Conservation (phyloP, 2,113 vertebrate genomes). For the Muntiacus muntjak region DNA sequence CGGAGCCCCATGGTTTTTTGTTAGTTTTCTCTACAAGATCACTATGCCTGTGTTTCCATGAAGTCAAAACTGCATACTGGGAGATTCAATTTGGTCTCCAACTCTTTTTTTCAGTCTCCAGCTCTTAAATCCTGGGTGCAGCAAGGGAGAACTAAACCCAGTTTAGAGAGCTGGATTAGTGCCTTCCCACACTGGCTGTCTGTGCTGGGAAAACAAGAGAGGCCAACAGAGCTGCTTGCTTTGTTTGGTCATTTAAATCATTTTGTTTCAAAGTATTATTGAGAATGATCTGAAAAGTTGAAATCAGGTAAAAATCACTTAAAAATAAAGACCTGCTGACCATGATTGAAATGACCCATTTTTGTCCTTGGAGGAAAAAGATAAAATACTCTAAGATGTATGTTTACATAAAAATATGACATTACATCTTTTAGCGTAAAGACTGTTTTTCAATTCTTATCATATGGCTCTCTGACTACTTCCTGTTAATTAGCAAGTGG, state of each 20-base stretch:
- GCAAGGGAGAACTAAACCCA: neutral
- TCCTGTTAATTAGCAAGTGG: neutral
- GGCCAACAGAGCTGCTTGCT: neutral
- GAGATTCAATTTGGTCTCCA: neutral
- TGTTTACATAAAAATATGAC: neutral
- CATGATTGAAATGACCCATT: neutral
- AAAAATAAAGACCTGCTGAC: neutral
- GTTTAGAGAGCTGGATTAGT: neutral
- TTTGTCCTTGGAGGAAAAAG: neutral
- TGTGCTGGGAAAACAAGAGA: conserved; percentile 35
- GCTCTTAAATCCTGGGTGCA: neutral
- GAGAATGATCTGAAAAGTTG: neutral
- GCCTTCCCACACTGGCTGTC: neutral
- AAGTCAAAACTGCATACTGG: neutral
- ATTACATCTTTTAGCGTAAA: neutral
- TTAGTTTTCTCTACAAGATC: neutral
- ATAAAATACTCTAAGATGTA: neutral
- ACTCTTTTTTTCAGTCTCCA: neutral
- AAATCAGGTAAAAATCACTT: conserved; percentile 37
- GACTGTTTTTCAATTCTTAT: neutral
- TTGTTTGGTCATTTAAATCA: conserved; percentile 48
- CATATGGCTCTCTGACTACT: neutral
- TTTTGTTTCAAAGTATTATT: conserved; percentile 55
- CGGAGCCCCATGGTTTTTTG: neutral
- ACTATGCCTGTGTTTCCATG: neutral